Evolutionary conservation across 2,888 invertebrate genomes (phyloP).

Genomic region (Thereva nobilitata): DNA sequence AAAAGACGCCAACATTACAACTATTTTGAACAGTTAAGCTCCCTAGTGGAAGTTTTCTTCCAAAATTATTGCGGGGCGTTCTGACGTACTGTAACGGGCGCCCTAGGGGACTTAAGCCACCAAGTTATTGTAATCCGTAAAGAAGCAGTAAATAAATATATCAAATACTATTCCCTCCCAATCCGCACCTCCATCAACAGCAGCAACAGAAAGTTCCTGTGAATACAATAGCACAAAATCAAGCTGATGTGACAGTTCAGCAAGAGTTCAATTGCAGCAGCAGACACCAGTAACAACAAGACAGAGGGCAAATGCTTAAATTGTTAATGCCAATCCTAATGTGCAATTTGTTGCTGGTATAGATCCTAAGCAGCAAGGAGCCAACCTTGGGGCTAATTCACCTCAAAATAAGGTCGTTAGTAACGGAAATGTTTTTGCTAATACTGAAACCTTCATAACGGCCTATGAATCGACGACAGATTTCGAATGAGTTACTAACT

Average conservation of each 20-base stretch:
- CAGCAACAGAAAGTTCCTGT: constrained; percentile 35
- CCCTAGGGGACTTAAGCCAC: too few relatives aligned
- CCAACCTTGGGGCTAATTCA: constrained; percentile 13
- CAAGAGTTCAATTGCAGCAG: constrained; percentile 41
- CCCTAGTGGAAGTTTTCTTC: too few relatives aligned
- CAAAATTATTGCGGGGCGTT: too few relatives aligned
- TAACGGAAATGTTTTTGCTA: constrained; percentile 1
- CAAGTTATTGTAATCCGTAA: too few relatives aligned
- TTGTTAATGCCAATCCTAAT: constrained; percentile 24
- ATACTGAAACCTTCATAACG: constrained; percentile 21
- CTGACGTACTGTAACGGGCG: too few relatives aligned
- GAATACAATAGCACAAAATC: constrained; percentile 38
- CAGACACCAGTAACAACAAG: constrained; percentile 27
- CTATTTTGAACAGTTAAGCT: too few relatives aligned
- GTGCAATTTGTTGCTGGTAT: constrained; percentile 19
- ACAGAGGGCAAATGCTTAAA: constrained; percentile 30
- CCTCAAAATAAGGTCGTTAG: constrained; percentile 20
- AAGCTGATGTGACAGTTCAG: constrained; percentile 30
- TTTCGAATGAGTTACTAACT: constrained; percentile 21
- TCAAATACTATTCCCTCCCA: constrained; percentile 29
- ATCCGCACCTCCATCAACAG: constrained; percentile 34
- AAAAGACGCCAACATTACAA: too few relatives aligned
- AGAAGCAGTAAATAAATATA: too few relatives aligned
- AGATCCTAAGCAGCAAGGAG: constrained; percentile 22
- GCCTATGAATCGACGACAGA: constrained; percentile 20